Percentiles rank a stretch among this genome's conserved stretches.
Evolutionary conservation across 2,888 invertebrate species (phyloP).

Genomic region (Hirtodrosophila duncani): DNA sequence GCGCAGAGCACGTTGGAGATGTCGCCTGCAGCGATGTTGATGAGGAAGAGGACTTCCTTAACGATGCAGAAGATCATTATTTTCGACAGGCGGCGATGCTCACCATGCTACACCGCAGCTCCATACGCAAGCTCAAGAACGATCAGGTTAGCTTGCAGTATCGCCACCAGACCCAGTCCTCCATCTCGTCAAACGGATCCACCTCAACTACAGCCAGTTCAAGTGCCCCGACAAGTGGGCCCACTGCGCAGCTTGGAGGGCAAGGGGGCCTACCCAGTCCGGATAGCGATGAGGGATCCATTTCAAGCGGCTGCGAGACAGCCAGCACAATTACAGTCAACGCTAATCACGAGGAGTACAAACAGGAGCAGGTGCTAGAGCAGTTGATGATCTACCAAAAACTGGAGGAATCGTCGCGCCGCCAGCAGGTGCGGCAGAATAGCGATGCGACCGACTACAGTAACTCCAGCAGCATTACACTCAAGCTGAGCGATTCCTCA

Average conservation of each 20-base stretch:
- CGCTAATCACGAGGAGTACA: constrained; percentile 79
- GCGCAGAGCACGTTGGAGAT: constrained; percentile 32
- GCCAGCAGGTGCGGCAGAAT: constrained; percentile 61
- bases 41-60: constrained; percentile 71
- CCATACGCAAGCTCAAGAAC: constrained; percentile 75
- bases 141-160: constrained; percentile 67
- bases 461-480: constrained; percentile 74
- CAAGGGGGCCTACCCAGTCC: constrained; percentile 70
- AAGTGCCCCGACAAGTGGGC: constrained; percentile 24
- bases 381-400: constrained; percentile 62
- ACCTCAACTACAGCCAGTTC: constrained; percentile 57
- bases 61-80: constrained; percentile 75
- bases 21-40: constrained; percentile 74
- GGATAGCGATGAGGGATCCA: constrained; percentile 86
- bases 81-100: constrained; percentile 76
- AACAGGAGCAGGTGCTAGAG: constrained; percentile 58
- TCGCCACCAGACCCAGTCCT: constrained; percentile 70
- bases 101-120: constrained; percentile 76
- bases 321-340: constrained; percentile 85
- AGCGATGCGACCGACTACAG: constrained; percentile 74
- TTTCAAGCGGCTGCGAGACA: constrained; percentile 90
- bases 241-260: constrained; percentile 30
- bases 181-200: constrained; percentile 71
- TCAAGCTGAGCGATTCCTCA: constrained; percentile 64
- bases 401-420: constrained; percentile 55